Evolutionary conservation across 2,113 vertebrate genomes (phyloP).

Genomic region (Rhinogobius similis): DNA sequence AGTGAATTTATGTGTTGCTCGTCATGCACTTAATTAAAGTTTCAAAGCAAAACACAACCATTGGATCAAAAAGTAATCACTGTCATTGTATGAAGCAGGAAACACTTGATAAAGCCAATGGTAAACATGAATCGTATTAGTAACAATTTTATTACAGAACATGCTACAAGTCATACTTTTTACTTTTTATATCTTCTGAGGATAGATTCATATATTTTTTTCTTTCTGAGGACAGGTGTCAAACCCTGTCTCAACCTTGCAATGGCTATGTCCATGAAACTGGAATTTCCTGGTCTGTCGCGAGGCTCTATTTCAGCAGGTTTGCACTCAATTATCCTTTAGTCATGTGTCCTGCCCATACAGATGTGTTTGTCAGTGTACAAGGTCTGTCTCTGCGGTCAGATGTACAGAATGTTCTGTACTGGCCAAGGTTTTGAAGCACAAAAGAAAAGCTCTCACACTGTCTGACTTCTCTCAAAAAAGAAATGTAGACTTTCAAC

Average conservation of each 20-base stretch:
- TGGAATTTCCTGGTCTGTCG: slow-evolving; percentile 69
- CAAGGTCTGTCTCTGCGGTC: slow-evolving; percentile 43
- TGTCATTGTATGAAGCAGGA: slow-evolving; percentile 23
- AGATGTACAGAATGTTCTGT: slow-evolving; percentile 22
- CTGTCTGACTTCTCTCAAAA: neutral
- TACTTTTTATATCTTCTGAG: neutral
- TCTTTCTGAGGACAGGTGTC: slow-evolving; percentile 56
- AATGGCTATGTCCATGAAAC: slow-evolving; percentile 60
- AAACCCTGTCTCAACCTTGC: slow-evolving; percentile 50
- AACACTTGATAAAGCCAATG: slow-evolving; percentile 17
- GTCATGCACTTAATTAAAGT: slow-evolving; percentile 60
- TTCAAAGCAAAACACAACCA: slow-evolving; percentile 46
- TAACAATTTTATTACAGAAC: slow-evolving; percentile 2
- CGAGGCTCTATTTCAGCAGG: slow-evolving; percentile 69
- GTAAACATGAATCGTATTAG: slow-evolving; percentile 24
- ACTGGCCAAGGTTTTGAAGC: slow-evolving; percentile 39
- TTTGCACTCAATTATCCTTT: slow-evolving; percentile 71
- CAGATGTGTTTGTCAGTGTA: slow-evolving; percentile 58
- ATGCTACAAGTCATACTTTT: neutral
- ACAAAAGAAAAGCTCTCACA: slow-evolving; percentile 4
- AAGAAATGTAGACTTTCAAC: neutral
- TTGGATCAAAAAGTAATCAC: slow-evolving; percentile 33
- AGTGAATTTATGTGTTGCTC: slow-evolving; percentile 43
- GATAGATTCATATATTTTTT: slow-evolving; percentile 11
- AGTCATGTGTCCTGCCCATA: slow-evolving; percentile 56